A percentile compares a stretch with the other conserved stretches of the same genome.
Conservation (phyloP, 2,797 vertebrate genomes). For the Austrolebias charrua region DNA sequence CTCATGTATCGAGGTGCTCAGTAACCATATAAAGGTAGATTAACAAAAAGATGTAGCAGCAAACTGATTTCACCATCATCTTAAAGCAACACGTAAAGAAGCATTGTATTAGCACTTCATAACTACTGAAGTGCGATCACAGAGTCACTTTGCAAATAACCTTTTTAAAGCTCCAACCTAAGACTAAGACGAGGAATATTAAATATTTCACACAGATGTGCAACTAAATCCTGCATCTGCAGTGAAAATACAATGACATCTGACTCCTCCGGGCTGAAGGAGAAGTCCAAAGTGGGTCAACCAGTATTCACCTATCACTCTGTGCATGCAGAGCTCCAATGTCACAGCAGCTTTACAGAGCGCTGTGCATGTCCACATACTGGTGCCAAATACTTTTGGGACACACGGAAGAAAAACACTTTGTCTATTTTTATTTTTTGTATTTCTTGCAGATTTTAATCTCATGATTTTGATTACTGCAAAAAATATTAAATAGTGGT, state of each 20-base stretch:
- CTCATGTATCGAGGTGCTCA: background rate
- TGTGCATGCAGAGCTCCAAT: constrained; percentile 59
- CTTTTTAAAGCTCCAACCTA: constrained; percentile 2
- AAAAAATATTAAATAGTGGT: background rate
- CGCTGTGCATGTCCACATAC: constrained; percentile 11
- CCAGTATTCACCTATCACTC: constrained; percentile 57
- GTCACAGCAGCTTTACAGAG: constrained; percentile 56
- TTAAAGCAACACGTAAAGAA: background rate
- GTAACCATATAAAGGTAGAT: background rate
- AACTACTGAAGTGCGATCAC: background rate
- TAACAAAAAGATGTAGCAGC: background rate
- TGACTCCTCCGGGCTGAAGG: constrained; percentile 52
- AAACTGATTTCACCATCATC: background rate
- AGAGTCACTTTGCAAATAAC: background rate
- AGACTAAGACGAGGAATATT: constrained; percentile 8
- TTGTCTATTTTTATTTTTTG: too few species aligned
- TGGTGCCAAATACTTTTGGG: constrained; percentile 1
- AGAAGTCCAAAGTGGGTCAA: constrained; percentile 70
- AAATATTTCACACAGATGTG: constrained; percentile 23
- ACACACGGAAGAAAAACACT: too few species aligned
- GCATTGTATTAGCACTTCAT: background rate
- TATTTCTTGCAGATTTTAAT: background rate
- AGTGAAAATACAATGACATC: constrained; percentile 39
- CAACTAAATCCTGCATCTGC: constrained; percentile 33
- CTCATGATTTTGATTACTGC: background rate